phyloP scores from a whole-genome alignment of 2,797 vertebrate species.

The Fundulus diaphanus region DNA sequence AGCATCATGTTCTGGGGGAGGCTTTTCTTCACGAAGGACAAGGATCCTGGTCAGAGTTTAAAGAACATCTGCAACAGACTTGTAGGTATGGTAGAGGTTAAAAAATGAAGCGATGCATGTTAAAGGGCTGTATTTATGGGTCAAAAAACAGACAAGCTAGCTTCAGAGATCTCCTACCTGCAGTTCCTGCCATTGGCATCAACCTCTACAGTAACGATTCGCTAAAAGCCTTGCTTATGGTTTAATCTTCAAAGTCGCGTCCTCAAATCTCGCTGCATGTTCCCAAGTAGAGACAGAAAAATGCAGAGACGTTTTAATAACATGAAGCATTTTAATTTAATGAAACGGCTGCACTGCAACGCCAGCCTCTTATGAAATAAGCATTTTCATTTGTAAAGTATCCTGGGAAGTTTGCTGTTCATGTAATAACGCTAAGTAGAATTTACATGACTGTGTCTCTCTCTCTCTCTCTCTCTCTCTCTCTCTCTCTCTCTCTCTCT shows the following conservation, averaged over 20 bases:
- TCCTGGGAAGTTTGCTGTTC: slow-evolving; percentile 4
- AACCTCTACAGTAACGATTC: too few relatives aligned
- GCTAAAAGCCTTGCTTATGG: too few relatives aligned
- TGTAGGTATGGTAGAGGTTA: too few relatives aligned
- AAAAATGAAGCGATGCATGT: too few relatives aligned
- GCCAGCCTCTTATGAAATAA: not conserved
- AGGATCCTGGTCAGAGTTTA: too few relatives aligned
- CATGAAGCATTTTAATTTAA: slow-evolving; percentile 2
- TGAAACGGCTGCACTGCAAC: not conserved
- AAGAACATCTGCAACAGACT: too few relatives aligned
- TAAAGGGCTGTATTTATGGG: too few relatives aligned
- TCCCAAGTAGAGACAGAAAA: not conserved
- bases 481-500: slow-evolving; percentile 19
- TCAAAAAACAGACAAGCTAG: too few relatives aligned
- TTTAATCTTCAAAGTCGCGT: not conserved
- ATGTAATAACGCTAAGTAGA: slow-evolving; percentile 7
- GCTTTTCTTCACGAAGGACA: too few relatives aligned
- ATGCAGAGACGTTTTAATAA: not conserved
- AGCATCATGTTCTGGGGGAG: too few relatives aligned
- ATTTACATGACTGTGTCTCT: slow-evolving; percentile 36
- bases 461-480: slow-evolving; percentile 18
- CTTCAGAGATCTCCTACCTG: too few relatives aligned
- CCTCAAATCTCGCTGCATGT: not conserved
- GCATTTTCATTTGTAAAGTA: not conserved
- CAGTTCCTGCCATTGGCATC: too few relatives aligned